phyloP scores from a whole-genome alignment of 2,888 invertebrate species.

The Coenonympha glycerion region DNA sequence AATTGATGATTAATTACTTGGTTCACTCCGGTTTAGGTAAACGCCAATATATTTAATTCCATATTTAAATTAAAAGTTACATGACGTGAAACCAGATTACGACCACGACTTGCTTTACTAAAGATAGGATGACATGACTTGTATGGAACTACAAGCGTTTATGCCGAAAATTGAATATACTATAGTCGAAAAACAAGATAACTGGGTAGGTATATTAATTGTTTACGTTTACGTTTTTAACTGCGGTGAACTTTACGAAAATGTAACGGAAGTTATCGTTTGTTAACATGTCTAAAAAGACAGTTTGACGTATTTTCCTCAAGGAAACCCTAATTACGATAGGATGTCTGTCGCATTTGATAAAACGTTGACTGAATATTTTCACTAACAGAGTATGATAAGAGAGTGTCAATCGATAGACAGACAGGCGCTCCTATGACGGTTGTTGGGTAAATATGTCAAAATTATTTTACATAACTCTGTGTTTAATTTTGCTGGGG shows the following conservation, averaged over 20 bases:
- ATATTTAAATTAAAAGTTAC: too few relatives aligned
- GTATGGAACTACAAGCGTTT: too few relatives aligned
- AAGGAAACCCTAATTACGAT: neutral
- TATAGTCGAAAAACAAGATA: too few relatives aligned
- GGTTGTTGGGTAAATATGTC: neutral
- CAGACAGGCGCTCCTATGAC: constrained; percentile 2
- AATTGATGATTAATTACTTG: too few relatives aligned
- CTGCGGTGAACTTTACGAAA: neutral
- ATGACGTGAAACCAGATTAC: too few relatives aligned
- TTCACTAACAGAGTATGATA: constrained; percentile 5
- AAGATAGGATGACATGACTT: too few relatives aligned
- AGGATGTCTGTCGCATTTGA: neutral
- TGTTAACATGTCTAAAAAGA: constrained; percentile 13
- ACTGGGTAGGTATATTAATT: neutral
- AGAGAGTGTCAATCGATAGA: constrained; percentile 1
- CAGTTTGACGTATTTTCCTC: constrained; percentile 13
- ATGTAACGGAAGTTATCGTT: neutral
- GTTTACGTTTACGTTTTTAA: neutral
- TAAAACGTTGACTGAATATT: constrained; percentile 1
- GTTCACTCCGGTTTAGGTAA: too few relatives aligned
- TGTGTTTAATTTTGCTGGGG: neutral
- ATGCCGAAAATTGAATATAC: too few relatives aligned
- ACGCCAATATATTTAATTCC: too few relatives aligned
- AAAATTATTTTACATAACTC: neutral
- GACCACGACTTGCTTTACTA: too few relatives aligned